phyloP scores from a whole-genome alignment of 2,888 invertebrate genomes.

The Ormia ochracea region DNA sequence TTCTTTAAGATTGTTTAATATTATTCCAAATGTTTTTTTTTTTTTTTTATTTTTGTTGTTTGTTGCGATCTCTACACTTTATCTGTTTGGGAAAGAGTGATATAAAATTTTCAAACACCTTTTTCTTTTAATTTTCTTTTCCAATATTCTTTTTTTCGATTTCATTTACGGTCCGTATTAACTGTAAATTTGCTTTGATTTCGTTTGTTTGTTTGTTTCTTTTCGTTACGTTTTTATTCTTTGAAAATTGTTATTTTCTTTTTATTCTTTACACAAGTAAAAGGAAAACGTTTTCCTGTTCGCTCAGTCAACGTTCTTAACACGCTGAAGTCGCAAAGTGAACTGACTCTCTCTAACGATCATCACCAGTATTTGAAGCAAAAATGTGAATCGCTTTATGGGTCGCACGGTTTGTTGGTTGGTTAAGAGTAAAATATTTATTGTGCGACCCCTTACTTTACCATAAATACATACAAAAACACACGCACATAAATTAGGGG shows the following conservation, averaged over 20 bases:
- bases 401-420: constrained; percentile 61
- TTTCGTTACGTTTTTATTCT: constrained; percentile 44
- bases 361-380: constrained; percentile 76
- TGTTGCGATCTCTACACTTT: constrained; percentile 30
- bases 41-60: not conserved
- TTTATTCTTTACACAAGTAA: not conserved
- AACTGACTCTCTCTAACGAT: constrained; percentile 77
- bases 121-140: constrained; percentile 16
- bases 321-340: constrained; percentile 77
- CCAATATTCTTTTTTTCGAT: not conserved
- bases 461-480: constrained; percentile 49
- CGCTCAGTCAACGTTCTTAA: constrained; percentile 68
- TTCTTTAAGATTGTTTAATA: not conserved
- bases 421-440: constrained; percentile 57
- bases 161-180: not conserved
- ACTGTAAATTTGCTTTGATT: constrained; percentile 6
- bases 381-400: constrained; percentile 67
- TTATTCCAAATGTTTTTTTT: constrained; percentile 13
- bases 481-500: constrained; percentile 67
- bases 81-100: constrained; percentile 1
- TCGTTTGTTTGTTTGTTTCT: constrained; percentile 21
- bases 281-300: constrained; percentile 27
- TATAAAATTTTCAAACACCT: constrained; percentile 21
- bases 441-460: constrained; percentile 60
- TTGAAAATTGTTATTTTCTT: not conserved